These are phyloP conservation scores for Montipora foliosa DNA, from an alignment of 64 coral and sea anemone genomes.

Conservation along the genomic window DNA sequence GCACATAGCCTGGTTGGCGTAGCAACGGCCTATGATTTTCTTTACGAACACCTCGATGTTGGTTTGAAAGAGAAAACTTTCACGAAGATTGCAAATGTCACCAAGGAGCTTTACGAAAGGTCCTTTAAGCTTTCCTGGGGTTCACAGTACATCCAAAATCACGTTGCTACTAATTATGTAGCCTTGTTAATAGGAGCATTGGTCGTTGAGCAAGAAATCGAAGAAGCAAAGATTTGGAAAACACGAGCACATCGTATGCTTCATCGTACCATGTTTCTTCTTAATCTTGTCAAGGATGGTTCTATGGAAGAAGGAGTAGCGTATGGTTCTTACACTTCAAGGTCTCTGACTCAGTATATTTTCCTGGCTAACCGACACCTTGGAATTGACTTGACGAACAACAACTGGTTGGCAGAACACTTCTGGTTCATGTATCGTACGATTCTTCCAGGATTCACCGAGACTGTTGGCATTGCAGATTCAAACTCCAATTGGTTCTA, in stretches of 20 bases:
- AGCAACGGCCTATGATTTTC: constrained; percentile 88
- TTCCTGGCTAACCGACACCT: constrained; percentile 78
- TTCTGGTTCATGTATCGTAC: constrained; percentile 88
- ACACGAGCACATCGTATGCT: constrained; percentile 69
- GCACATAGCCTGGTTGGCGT: constrained; percentile 82
- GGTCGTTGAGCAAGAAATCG: constrained; percentile 2
- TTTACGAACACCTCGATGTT: constrained; percentile 67
- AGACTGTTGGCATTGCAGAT: constrained; percentile 86
- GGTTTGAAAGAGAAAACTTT: constrained; percentile 16
- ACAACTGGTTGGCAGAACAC: constrained; percentile 79
- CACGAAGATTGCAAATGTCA: constrained; percentile 47
- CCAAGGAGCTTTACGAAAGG: constrained; percentile 67
- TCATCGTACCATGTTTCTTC: constrained; percentile 75
- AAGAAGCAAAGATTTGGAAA: constrained; percentile 61
- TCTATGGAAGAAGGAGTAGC: constrained; percentile 89
- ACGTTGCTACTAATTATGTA: constrained; percentile 92
- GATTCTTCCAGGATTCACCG: constrained; percentile 80
- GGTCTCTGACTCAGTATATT: constrained; percentile 88
- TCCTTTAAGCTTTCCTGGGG: constrained; percentile 81
- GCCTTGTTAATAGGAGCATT: constrained; percentile 80
- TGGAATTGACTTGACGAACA: constrained; percentile 48
- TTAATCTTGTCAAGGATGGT: constrained; percentile 81
- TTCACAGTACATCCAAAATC: constrained; percentile 87
- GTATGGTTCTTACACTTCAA: constrained; percentile 83
- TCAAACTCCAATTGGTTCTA: constrained; percentile 91